phyloP scores from a whole-genome alignment of 2,888 invertebrate genomes.

The Cheilosia grossa region DNA sequence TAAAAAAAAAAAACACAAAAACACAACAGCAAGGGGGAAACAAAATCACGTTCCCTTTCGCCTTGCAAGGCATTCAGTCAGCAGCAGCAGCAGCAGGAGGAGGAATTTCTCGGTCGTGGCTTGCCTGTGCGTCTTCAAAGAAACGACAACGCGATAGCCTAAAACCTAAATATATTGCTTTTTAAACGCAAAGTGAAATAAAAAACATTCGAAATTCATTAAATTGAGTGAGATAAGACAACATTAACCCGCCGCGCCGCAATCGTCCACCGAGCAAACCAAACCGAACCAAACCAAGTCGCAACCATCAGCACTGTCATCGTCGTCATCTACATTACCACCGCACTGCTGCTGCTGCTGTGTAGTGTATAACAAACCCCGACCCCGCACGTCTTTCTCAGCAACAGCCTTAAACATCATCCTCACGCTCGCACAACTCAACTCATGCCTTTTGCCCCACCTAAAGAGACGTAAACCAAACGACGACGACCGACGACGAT shows the following conservation, averaged over 20 bases:
- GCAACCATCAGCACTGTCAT: conserved; percentile 71
- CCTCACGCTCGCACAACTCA: conserved; percentile 19
- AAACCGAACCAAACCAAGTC: conserved; percentile 28
- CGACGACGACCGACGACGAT: conserved; percentile 47
- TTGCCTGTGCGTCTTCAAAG: conserved; percentile 5
- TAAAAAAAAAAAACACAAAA: background rate
- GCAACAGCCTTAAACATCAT: conserved; percentile 4
- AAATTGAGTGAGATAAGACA: conserved; percentile 74
- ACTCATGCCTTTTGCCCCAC: conserved; percentile 25
- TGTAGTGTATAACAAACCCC: conserved; percentile 55
- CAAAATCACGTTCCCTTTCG: conserved; percentile 15
- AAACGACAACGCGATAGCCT: conserved; percentile 15
- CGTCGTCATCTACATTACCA: conserved; percentile 74
- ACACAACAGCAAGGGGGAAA: background rate
- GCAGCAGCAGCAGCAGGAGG: background rate
- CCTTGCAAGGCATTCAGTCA: background rate
- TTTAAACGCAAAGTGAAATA: conserved; percentile 70
- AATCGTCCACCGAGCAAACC: conserved; percentile 20
- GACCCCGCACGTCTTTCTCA: background rate
- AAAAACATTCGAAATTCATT: conserved; percentile 72
- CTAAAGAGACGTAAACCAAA: conserved; percentile 70
- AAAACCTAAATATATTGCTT: conserved; percentile 71
- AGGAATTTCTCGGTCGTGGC: conserved; percentile 3
- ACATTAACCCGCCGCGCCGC: conserved; percentile 60
- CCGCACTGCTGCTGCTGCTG: conserved; percentile 54